Evolutionary conservation across 2,797 vertebrate species (phyloP), one percentile per base, ranked within the genome.

Genomic region (Sardinella longiceps): DNA sequence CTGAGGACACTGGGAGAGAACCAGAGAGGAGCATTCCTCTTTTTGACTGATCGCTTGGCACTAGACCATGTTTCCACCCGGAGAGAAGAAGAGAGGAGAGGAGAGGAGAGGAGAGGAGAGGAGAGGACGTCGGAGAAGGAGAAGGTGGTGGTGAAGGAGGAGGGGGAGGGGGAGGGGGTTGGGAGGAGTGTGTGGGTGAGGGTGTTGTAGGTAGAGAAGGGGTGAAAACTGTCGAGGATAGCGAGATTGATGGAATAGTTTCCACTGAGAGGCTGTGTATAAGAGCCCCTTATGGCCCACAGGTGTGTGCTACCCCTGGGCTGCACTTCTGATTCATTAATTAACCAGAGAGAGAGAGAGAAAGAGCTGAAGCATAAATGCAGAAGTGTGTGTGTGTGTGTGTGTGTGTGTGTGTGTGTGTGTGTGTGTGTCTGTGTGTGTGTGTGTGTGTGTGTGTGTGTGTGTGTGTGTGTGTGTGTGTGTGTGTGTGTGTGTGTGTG

Each of bases 31-130:
- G 87, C 92, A 91, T 92, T 93, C 93, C 90, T 90, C 58, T 83
- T 12, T 88, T 88, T 94, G 93, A 95, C 87, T 28, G 89, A 95
- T 93, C 86, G 89, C 86, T 90, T 83, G 84, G 84, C 83, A 85
- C 84, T 81, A 82, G 90, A 87, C 66, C 85, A 91, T 92, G 90
- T 93, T 92, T 93, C 91, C 88, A 87, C 51, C 77, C 5, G 6
- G 81, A 63, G 70, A 39, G 70, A 6, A 37, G 2, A 37, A 18
- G 14, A 14, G 28, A 80, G 63, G 80, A 88, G 84, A 85, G 85
- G 80, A 63, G 81, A 82, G 63, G 84, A 25, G 23, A n/a, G 58
- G 25, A n/a, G 7, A 60, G 23, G n/a, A 60, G 28, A 70, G 63
- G 12, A 18, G n/a, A n/a, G n/a, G n/a, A n/a, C n/a, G n/a, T n/a